Percentiles rank a stretch among this genome's conserved stretches.
phyloP scores from a whole-genome alignment of 2,113 vertebrate species.

The Melanostigma gelatinosum region DNA sequence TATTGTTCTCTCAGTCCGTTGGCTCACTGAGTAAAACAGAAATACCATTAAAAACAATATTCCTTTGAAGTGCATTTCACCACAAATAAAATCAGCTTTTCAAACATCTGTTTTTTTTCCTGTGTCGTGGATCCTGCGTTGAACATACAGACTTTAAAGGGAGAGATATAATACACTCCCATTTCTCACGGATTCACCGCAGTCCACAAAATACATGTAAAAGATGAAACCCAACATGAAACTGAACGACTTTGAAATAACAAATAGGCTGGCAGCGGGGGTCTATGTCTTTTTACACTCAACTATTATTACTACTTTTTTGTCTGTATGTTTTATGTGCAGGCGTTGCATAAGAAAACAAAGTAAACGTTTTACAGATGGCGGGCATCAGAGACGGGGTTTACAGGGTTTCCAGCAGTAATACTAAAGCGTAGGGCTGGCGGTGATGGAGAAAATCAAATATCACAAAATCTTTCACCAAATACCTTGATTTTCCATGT shows the following conservation, averaged over 20 bases:
- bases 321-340: neutral
- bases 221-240: conserved; percentile 8
- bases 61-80: conserved; percentile 11
- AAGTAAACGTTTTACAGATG: neutral
- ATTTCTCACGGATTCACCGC: neutral
- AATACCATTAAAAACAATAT: conserved; percentile 11
- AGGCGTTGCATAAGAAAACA: neutral
- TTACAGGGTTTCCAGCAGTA: neutral
- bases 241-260: conserved; percentile 13
- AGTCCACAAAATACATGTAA: neutral
- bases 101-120: conserved; percentile 3
- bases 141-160: neutral
- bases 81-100: conserved; percentile 7
- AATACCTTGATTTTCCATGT: too few relatives aligned
- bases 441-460: too few relatives aligned
- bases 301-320: neutral
- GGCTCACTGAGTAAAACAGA: neutral
- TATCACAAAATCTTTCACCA: too few relatives aligned
- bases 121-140: conserved; percentile 1
- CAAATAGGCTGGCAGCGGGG: neutral
- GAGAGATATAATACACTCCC: neutral
- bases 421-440: neutral
- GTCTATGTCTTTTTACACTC: neutral
- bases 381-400: neutral
- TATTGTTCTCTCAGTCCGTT: neutral